phyloP scores from a whole-genome alignment of 2,888 invertebrate genomes.

The Ichneumon xanthorius region DNA sequence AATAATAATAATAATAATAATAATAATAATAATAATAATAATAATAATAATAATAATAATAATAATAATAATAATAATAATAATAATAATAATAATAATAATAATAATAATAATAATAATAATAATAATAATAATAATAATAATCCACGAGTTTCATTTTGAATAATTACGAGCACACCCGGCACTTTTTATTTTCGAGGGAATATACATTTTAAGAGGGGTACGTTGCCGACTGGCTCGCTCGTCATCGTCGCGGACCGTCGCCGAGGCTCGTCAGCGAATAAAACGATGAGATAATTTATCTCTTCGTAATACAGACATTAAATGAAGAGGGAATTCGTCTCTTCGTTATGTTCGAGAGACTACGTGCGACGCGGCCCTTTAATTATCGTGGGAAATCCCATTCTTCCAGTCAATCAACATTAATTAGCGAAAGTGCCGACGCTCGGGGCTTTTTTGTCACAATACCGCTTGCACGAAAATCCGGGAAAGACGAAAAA shows the following conservation, averaged over 20 bases:
- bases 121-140: too few relatives aligned
- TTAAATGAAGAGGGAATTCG: conserved; percentile 5
- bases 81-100: too few relatives aligned
- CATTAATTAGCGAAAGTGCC: conserved; percentile 32
- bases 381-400: conserved; percentile 45
- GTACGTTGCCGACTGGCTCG: not conserved
- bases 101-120: too few relatives aligned
- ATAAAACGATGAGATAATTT: conserved; percentile 1
- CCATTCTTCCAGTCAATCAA: conserved; percentile 23
- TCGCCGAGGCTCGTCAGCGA: conserved; percentile 33
- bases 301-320: not conserved
- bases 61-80: too few relatives aligned
- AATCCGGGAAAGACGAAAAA: too few relatives aligned
- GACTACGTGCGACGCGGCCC: not conserved
- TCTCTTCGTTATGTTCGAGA: conserved; percentile 3
- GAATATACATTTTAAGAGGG: not conserved
- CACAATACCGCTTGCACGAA: not conserved
- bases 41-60: too few relatives aligned
- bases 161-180: conserved; percentile 77
- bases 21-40: too few relatives aligned
- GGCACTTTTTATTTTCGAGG: not conserved
- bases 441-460: not conserved
- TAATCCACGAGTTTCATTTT: conserved; percentile 78
- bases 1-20: too few relatives aligned
- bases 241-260: conserved; percentile 52